phyloP scores from a whole-genome alignment of 2,888 invertebrate genomes.

The Hemicrepidius hirtus region DNA sequence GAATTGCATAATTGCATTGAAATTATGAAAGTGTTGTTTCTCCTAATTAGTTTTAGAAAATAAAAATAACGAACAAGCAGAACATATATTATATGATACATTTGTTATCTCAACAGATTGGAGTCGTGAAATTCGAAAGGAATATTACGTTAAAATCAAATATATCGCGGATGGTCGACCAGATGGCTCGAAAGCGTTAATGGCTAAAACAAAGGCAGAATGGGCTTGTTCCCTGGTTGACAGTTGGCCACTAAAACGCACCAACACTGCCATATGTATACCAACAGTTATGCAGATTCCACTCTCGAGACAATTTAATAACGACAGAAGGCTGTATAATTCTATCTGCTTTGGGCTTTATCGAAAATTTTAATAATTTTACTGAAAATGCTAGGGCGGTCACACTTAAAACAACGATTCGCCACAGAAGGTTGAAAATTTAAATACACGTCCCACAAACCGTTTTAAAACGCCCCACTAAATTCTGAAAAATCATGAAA shows the following conservation, averaged over 20 bases:
- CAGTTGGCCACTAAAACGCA: conserved; percentile 67
- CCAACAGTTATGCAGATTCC: conserved; percentile 65
- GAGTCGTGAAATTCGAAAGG: conserved; percentile 53
- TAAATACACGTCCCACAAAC: no score
- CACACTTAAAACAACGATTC: no score
- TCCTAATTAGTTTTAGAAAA: conserved; percentile 4
- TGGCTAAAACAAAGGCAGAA: conserved; percentile 65
- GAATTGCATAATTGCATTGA: conserved; percentile 37
- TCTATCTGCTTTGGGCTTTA: conserved; percentile 9
- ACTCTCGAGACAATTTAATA: conserved; percentile 65
- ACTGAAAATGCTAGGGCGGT: background rate
- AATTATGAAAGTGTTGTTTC: conserved; percentile 17
- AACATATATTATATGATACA: conserved; percentile 34
- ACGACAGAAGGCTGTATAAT: conserved; percentile 59
- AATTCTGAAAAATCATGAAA: no score
- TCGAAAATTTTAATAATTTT: conserved; percentile 3
- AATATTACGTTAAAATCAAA: conserved; percentile 60
- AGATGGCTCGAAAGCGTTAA: conserved; percentile 64
- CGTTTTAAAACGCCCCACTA: no score
- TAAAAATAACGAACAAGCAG: conserved; percentile 16
- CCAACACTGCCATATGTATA: conserved; percentile 65
- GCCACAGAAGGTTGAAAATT: no score
- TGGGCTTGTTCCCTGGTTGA: conserved; percentile 61
- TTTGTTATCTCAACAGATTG: conserved; percentile 55
- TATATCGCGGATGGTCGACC: conserved; percentile 61